phyloP scores from a whole-genome alignment of 2,797 vertebrate species.

The Xenops minutus region DNA sequence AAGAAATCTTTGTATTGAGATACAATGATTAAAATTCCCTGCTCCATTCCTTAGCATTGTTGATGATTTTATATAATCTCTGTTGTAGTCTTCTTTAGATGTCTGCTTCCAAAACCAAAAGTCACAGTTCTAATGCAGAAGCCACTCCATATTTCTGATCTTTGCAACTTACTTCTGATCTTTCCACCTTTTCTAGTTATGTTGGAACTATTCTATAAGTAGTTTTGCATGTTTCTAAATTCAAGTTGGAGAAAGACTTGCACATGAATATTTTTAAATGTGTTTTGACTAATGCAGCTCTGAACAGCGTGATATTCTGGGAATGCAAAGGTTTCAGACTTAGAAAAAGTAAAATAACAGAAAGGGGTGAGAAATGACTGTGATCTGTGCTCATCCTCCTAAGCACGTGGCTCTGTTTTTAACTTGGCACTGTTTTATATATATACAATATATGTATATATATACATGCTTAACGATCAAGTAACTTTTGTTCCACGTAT shows the following conservation, averaged over 20 bases:
- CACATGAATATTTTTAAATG: neutral
- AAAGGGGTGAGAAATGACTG: neutral
- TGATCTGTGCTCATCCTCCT: neutral
- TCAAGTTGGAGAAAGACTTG: neutral
- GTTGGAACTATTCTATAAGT: neutral
- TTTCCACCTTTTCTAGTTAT: neutral
- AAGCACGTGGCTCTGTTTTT: constrained; percentile 4
- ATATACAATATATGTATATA: neutral
- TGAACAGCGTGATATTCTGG: constrained; percentile 16
- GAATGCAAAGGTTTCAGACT: constrained; percentile 15
- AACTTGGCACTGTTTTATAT: neutral
- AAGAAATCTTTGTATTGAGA: neutral
- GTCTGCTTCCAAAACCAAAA: neutral
- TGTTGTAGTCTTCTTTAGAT: neutral
- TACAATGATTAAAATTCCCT: neutral
- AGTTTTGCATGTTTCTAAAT: neutral
- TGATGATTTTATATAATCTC: neutral
- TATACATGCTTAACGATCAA: neutral
- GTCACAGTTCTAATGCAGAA: neutral
- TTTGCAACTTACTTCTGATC: neutral
- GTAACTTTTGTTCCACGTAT: neutral
- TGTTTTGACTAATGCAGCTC: constrained; percentile 31
- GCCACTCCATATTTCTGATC: neutral
- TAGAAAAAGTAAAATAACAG: constrained; percentile 2
- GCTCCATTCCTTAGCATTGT: neutral